Evolutionary conservation across 2,797 vertebrate species (phyloP).

Genomic region (Crax fasciolata): DNA sequence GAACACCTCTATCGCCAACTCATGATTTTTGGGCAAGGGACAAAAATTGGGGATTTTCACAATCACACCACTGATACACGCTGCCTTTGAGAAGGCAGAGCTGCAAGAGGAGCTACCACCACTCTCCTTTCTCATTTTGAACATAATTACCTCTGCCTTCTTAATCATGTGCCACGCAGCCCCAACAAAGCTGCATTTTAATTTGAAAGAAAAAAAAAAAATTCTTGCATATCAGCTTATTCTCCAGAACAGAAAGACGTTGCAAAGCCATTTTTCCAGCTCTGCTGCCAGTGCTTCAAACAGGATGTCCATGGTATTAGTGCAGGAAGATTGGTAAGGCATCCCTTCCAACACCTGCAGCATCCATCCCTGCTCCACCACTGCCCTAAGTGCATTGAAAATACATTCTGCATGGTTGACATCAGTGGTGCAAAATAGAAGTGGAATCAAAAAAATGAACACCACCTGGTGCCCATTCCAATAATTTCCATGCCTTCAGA

Average conservation of each 20-base stretch:
- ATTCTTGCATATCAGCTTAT: background rate
- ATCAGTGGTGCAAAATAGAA: background rate
- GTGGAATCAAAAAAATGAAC: background rate
- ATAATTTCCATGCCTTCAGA: background rate
- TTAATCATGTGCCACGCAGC: too few species aligned
- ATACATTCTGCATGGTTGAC: background rate
- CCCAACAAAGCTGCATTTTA: background rate
- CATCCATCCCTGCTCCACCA: rapidly evolving
- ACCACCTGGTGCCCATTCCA: background rate
- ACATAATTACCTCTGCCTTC: background rate
- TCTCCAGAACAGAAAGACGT: background rate
- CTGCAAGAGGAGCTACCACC: background rate
- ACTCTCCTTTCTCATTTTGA: background rate
- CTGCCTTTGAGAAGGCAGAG: background rate
- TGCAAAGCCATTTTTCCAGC: too few species aligned
- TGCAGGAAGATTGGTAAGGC: background rate
- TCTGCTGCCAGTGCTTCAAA: background rate
- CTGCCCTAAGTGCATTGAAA: background rate
- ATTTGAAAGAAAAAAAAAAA: background rate
- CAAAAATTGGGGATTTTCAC: background rate
- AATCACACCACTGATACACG: background rate
- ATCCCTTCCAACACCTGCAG: background rate
- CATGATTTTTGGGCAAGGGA: background rate
- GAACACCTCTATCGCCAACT: background rate
- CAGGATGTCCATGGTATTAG: too few species aligned